Percentiles rank a stretch among this genome's conserved stretches.
Conservation (phyloP, 2,888 invertebrate species). For the Dilophus febrilis region DNA sequence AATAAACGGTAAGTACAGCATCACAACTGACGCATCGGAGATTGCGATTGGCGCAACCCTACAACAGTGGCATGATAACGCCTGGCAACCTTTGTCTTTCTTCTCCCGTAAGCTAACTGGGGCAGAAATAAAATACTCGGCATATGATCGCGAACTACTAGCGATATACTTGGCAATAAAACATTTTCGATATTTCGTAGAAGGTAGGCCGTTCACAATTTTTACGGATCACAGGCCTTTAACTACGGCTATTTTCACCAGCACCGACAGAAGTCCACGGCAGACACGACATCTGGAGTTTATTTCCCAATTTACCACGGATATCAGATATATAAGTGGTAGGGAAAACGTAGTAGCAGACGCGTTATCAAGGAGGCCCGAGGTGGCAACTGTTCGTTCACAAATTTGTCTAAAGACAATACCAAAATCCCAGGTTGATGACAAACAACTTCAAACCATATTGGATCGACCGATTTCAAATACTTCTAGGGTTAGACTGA, state of each 20-base stretch:
- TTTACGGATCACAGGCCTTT: constrained; percentile 1
- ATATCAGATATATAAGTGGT: constrained; percentile 5
- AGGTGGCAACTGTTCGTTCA: neutral
- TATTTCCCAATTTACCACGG: constrained; percentile 6
- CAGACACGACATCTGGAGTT: constrained; percentile 7
- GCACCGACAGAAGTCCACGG: constrained; percentile 5
- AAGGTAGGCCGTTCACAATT: neutral
- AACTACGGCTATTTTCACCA: constrained; percentile 3
- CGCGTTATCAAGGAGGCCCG: constrained; percentile 2
- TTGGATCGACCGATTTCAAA: too few relatives aligned
- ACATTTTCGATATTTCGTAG: neutral
- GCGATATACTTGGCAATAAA: neutral
- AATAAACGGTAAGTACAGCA: neutral
- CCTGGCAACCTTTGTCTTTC: neutral
- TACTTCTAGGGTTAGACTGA: too few relatives aligned
- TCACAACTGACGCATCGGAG: neutral
- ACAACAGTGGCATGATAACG: neutral
- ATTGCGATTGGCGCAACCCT: neutral
- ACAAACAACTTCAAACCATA: too few relatives aligned
- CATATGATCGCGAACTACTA: neutral
- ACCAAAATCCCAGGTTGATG: neutral
- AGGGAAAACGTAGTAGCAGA: constrained; percentile 7
- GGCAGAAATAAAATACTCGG: neutral
- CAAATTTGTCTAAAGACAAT: neutral
- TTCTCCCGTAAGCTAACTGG: neutral